Evolutionary conservation across 2,113 vertebrate genomes (phyloP), one percentile per base, ranked within the genome.

Genomic region (Reinhardtius hippoglossoides): DNA sequence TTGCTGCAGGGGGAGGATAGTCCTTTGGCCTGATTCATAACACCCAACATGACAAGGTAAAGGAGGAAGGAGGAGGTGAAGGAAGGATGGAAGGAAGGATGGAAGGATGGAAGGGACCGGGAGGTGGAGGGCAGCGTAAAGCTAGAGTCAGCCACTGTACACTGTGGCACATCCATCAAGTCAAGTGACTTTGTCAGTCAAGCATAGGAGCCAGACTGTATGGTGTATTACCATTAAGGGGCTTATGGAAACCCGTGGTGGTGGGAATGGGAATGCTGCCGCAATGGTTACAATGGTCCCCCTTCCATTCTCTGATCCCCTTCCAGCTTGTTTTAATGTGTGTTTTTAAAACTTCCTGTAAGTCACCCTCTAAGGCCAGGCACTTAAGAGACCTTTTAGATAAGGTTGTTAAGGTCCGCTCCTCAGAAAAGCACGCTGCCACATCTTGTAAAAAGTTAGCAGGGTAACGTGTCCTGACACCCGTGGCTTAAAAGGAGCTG

Each of bases 131-230:
- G 58, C 35, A 31, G 66, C 3, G 74, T 48, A 37, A 9, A 31
- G 27, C 67, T 37, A 24, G 21, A 54, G 67, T 23, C 56, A 73
- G 68, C 79, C 20, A 46, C 82, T 79, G 42, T 89, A 76, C 78
- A 82, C 85, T 10, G 56, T 60, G 68, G 82, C 89, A 86, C 50
- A 21, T 54, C 6, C 20, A 71, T 81, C 70, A 82, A n/a, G n/a
- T n/a, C n/a, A n/a, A n/a, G n/a, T 92, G 91, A 91, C 88, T 87
- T 83, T 87, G 87, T 89, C 86, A 83, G 80, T 90, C 85, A 88
- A 82, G 72, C 58, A 76, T 50, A 59, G 68, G 62, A 76, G 72
- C 67, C 83, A 76, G 67, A 88, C 83, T 75, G 87, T 81, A 82
- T 16, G 37, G 76, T 27, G 85, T 78, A 77, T 89, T 87, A 84